phyloP scores from a whole-genome alignment of 2,113 vertebrate species.

The Halcyon senegalensis region DNA sequence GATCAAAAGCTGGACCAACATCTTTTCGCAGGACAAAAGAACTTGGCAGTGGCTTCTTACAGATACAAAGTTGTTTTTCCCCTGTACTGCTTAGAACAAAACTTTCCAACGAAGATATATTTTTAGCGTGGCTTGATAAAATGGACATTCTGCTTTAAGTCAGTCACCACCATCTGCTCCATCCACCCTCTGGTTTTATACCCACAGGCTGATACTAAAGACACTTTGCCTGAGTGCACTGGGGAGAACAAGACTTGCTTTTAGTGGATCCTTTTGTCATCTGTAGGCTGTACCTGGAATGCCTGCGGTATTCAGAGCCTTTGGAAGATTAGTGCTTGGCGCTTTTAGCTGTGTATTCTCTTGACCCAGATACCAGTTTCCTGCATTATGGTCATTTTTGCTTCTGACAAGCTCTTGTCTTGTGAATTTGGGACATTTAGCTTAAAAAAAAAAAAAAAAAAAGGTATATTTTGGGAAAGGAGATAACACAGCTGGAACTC shows the following conservation, averaged over 20 bases:
- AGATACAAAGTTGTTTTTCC: background rate
- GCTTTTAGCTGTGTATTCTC: background rate
- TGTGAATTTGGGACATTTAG: constrained; percentile 2
- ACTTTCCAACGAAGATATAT: background rate
- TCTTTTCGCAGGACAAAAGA: background rate
- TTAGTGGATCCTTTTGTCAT: constrained; percentile 3
- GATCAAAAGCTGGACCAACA: background rate
- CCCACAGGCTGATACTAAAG: background rate
- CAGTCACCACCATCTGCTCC: background rate
- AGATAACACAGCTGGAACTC: background rate
- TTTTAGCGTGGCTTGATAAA: background rate
- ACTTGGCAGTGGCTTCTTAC: background rate
- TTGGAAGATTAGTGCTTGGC: background rate
- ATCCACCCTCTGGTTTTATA: background rate
- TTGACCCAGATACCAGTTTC: constrained; percentile 4
- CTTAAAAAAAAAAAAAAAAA: background rate
- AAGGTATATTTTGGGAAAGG: background rate
- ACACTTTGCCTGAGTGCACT: background rate
- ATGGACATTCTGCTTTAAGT: background rate
- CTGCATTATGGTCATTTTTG: constrained; percentile 22
- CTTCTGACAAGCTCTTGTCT: background rate
- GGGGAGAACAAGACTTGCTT: background rate
- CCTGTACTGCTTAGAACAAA: background rate
- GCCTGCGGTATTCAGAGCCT: background rate
- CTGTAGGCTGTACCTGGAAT: background rate